These are phyloP conservation scores for Trichacis sp. DNA, from an alignment of 2,888 invertebrate genomes.

Conservation along the genomic window DNA sequence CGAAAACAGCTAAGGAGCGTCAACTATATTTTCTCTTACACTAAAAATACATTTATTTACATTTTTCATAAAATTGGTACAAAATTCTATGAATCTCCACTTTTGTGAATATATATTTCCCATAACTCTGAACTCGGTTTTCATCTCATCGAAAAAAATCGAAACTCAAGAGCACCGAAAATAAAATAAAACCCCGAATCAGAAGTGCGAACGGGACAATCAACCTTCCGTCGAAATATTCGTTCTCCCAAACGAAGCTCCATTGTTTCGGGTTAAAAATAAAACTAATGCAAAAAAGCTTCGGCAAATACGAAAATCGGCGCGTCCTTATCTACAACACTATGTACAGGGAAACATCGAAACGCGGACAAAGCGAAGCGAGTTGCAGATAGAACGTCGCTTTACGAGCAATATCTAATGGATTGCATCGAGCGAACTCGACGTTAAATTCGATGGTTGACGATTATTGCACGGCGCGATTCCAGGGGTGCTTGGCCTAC, in stretches of 20 bases:
- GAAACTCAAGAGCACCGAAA: too few species aligned
- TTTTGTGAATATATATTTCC: too few species aligned
- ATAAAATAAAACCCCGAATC: too few species aligned
- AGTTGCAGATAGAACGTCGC: conserved; percentile 61
- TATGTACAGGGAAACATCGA: conserved; percentile 32
- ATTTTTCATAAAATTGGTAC: too few species aligned
- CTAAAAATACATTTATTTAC: too few species aligned
- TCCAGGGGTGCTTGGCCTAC: conserved; percentile 17
- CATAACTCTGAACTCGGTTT: too few species aligned
- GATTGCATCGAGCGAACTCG: conserved; percentile 64
- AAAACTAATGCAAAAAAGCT: background rate
- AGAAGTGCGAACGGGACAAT: background rate
- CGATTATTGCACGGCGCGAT: conserved; percentile 61
- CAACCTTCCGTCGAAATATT: background rate
- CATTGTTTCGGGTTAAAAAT: background rate
- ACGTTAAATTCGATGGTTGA: conserved; percentile 68
- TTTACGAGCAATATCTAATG: conserved; percentile 69
- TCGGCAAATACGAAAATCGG: background rate
- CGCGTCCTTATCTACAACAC: background rate
- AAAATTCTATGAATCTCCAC: too few species aligned
- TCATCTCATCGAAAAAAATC: too few species aligned
- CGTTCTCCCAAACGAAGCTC: background rate
- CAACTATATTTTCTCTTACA: too few species aligned
- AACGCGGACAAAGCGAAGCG: conserved; percentile 23
- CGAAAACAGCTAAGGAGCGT: too few species aligned